A percentile compares a stretch with the other conserved stretches of the same genome.
These are phyloP conservation scores for Theretra japonica DNA, from an alignment of 2,888 invertebrate genomes.

Conservation along the genomic window DNA sequence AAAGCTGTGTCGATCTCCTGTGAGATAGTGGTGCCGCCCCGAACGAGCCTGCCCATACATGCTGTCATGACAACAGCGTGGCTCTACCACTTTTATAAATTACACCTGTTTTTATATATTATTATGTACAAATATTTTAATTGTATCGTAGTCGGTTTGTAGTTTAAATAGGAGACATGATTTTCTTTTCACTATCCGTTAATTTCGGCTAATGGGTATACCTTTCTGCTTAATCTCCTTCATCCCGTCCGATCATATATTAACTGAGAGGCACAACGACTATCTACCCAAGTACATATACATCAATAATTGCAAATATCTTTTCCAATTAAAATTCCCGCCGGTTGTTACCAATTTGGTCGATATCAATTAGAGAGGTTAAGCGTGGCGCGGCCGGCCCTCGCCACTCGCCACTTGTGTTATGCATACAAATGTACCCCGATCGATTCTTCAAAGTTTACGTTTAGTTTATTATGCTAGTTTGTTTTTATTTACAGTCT, in stretches of 20 bases:
- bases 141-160: too few species aligned
- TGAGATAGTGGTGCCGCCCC: too few species aligned
- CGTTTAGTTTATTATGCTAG: constrained; percentile 26
- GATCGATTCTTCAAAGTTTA: constrained; percentile 29
- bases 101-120: too few species aligned
- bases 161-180: too few species aligned
- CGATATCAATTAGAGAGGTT: constrained; percentile 31
- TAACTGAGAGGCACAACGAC: neutral
- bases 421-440: constrained; percentile 34
- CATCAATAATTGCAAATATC: constrained; percentile 18
- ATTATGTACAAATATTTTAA: too few species aligned
- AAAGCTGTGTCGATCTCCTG: too few species aligned
- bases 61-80: too few species aligned
- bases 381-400: constrained; percentile 13
- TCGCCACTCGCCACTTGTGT: constrained; percentile 25
- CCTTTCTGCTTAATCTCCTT: neutral
- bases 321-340: constrained; percentile 31
- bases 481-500: constrained; percentile 5
- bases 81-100: too few species aligned
- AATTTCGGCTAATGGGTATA: too few species aligned
- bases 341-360: constrained; percentile 20
- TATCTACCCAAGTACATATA: neutral
- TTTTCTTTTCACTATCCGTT: too few species aligned
- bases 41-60: too few species aligned
- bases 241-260: neutral